Conservation (phyloP, 1,140 invertebrate species). For the Phenacoccus solenopsis region DNA sequence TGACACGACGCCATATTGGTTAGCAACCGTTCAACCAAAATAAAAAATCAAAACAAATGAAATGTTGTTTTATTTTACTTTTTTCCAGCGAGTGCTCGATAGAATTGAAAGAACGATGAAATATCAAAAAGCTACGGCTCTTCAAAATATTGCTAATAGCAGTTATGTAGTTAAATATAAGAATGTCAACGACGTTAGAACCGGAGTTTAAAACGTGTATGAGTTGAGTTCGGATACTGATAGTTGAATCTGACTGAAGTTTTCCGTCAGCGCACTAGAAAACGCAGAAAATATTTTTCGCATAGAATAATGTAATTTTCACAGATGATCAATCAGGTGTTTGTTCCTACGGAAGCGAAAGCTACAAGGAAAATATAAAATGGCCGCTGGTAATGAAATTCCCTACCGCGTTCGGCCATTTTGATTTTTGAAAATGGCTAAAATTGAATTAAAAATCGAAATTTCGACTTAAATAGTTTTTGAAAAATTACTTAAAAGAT, state of each 20-base stretch:
- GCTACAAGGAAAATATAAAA: no score
- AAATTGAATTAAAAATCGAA: no score
- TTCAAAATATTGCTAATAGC: constrained; percentile 5
- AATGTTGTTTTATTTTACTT: neutral
- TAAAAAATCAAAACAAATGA: neutral
- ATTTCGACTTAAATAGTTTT: no score
- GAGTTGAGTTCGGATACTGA: constrained; percentile 6
- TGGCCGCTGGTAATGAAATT: no score
- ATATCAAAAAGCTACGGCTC: neutral
- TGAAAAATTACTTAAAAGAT: no score
- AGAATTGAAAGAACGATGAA: neutral
- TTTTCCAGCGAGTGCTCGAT: neutral
- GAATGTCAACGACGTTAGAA: constrained; percentile 9
- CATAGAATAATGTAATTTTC: neutral
- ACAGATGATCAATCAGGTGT: neutral
- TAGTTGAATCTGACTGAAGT: neutral
- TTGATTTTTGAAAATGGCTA: no score
- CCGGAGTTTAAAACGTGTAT: constrained; percentile 16
- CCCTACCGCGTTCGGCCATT: no score
- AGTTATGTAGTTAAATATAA: neutral
- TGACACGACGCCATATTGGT: constrained; percentile 14
- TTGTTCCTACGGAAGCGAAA: no score
- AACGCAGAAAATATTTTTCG: neutral
- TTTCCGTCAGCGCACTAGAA: no score
- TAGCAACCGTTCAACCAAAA: neutral